These are phyloP conservation scores for Coendou prehensilis DNA, from an alignment of 2,797 vertebrate species.

Conservation along the genomic window DNA sequence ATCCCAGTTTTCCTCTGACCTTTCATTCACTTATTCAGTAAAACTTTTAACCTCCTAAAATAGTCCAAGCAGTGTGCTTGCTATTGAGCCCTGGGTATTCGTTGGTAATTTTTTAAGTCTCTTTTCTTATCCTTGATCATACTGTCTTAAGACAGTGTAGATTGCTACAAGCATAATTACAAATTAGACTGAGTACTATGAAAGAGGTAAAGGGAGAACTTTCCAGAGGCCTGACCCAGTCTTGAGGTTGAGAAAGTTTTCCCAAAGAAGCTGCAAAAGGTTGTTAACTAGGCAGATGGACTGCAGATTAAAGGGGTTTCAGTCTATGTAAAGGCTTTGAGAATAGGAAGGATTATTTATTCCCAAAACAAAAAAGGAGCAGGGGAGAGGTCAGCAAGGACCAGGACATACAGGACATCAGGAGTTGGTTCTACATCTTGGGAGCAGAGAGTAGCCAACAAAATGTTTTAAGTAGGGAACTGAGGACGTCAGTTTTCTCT, in stretches of 20 bases:
- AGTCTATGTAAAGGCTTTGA: background rate
- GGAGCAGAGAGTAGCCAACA: background rate
- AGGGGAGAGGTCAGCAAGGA: background rate
- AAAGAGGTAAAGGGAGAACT: background rate
- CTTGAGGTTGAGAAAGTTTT: constrained; percentile 34
- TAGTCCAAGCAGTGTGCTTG: constrained; percentile 1
- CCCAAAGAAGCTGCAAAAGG: background rate
- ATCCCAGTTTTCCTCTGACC: constrained; percentile 44
- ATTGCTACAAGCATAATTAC: background rate
- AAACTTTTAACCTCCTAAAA: constrained; percentile 19
- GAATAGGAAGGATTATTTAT: constrained; percentile 7
- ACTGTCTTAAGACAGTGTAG: background rate
- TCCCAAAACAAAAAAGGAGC: background rate
- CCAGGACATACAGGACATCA: background rate
- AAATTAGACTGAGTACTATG: background rate
- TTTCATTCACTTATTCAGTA: constrained; percentile 39
- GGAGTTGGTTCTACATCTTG: constrained; percentile 10
- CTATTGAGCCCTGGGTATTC: background rate
- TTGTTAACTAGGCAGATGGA: constrained; percentile 31
- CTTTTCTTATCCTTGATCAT: background rate
- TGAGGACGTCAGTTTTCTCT: background rate
- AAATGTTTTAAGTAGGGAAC: constrained; percentile 45
- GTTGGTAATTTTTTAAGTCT: background rate
- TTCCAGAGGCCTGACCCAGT: constrained; percentile 1
- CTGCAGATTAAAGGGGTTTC: constrained; percentile 14